Base-by-base conservation (phyloP, 2,888 invertebrate species). In the Fragum fragum region DNA sequence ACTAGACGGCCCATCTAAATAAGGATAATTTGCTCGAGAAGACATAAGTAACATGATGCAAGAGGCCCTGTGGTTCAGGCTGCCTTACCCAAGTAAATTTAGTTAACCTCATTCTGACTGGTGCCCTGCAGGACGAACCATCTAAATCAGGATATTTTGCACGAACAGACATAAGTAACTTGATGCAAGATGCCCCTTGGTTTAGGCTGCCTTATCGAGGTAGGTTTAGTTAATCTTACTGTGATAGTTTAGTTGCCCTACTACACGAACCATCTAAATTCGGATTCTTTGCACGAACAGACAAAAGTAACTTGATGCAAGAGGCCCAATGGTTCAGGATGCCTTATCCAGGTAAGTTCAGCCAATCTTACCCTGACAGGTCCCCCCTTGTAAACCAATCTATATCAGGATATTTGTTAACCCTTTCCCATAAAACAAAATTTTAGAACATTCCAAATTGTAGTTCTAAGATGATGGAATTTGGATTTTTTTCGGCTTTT, bases 291-390 rank as follows among this genome's bases (percentile, higher is more conserved):
- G 94, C 94, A 5, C 86, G 94, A 14, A 94, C 94, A 0, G 94
- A 94, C 85, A 86, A 89, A 28, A 63, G 74, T 0, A 80, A 87
- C 26, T 93, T 92, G 7, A 80, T 94, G 2, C 18, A 73, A 0
- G 74, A 89, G 11, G 88, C 94, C 0, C 85, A 90, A 9, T 94
- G 94, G 94, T 92, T 94, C 82, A 82, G 94, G 39, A 87, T 94
- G 71, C 94, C 94, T 95, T 96, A 97, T 66, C 98, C 98, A 87
- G 91, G 93, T 93, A n/a, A n/a, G n/a, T n/a, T n/a, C n/a, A n/a
- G n/a, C n/a, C n/a, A n/a, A n/a, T n/a, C 86, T 94, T 23, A 94
- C 94, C 0, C 90, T 88, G 26, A 90, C 93, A 0, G 89, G 89
- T 32, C 92, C 85, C 0, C 85, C 96, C 96, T 26, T 93, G 0